Conservation (phyloP, 2,888 invertebrate species). For the Tanytarsus gracilentus region DNA sequence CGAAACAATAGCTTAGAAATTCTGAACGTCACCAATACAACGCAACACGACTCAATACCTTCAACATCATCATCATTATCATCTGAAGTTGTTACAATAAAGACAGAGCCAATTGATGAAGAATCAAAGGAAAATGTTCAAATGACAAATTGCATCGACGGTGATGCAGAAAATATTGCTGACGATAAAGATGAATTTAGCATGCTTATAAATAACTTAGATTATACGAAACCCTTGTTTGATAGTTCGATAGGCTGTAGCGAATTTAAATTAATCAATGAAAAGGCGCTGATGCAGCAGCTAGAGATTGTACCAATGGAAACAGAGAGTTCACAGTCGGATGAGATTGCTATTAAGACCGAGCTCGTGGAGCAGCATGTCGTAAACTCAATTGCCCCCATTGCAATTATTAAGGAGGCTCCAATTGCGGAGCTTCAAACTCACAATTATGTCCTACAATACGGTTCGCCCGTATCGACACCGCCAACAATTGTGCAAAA, state of each 20-base stretch:
- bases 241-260: neutral
- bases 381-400: neutral
- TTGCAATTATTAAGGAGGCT: neutral
- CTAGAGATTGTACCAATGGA: neutral
- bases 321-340: neutral
- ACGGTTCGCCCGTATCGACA: slow-evolving; percentile 11
- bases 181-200: neutral
- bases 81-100: neutral
- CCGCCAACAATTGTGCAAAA: neutral
- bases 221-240: neutral
- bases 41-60: too few species aligned
- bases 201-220: neutral
- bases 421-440: slow-evolving; percentile 23
- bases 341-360: neutral
- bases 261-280: slow-evolving; percentile 3
- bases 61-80: neutral
- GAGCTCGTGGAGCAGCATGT: neutral
- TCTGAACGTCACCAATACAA: neutral
- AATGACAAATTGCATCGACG: neutral
- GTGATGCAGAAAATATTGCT: neutral
- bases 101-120: slow-evolving; percentile 16
- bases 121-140: neutral
- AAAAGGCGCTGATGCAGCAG: neutral
- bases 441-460: slow-evolving; percentile 24
- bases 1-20: slow-evolving; percentile 6